Percentiles rank a stretch among this genome's conserved stretches.
phyloP scores from a whole-genome alignment of 1,140 invertebrate genomes.

The Drosophila pallidifrons region DNA sequence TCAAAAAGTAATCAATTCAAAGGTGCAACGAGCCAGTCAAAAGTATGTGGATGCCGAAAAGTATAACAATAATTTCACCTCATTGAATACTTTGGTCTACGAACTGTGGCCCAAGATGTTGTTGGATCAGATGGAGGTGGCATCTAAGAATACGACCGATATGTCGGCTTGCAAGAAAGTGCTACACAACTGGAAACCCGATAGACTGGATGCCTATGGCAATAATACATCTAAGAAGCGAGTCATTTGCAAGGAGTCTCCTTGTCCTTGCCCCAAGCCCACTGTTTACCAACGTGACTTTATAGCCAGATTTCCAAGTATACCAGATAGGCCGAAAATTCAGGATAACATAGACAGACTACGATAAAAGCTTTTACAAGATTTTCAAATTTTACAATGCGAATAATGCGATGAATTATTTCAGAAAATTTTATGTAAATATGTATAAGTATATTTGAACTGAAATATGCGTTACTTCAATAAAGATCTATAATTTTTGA shows the following conservation, averaged over 20 bases:
- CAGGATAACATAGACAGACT: constrained; percentile 13
- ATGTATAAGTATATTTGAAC: not conserved
- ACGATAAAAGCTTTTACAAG: not conserved
- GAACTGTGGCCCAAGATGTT: constrained; percentile 38
- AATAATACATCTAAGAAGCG: constrained; percentile 24
- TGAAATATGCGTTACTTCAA: too few relatives aligned
- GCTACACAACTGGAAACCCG: not conserved
- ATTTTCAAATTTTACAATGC: too few relatives aligned
- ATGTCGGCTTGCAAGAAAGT: not conserved
- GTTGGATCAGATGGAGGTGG: not conserved
- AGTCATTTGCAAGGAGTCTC: not conserved
- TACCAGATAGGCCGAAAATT: not conserved
- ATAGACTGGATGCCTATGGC: constrained; percentile 39
- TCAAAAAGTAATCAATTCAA: constrained; percentile 8
- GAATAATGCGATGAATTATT: too few relatives aligned
- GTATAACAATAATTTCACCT: constrained; percentile 49
- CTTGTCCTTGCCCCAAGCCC: not conserved
- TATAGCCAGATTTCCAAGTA: not conserved
- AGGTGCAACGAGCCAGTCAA: not conserved
- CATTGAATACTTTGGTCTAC: constrained; percentile 48
- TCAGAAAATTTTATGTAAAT: not conserved
- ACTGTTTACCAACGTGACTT: constrained; percentile 9
- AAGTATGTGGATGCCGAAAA: constrained; percentile 31
- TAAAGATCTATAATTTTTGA: too few relatives aligned
- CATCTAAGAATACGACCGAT: not conserved